Evolutionary conservation across 2,113 vertebrate genomes (phyloP).

Genomic region (Antechinus flavipes): DNA sequence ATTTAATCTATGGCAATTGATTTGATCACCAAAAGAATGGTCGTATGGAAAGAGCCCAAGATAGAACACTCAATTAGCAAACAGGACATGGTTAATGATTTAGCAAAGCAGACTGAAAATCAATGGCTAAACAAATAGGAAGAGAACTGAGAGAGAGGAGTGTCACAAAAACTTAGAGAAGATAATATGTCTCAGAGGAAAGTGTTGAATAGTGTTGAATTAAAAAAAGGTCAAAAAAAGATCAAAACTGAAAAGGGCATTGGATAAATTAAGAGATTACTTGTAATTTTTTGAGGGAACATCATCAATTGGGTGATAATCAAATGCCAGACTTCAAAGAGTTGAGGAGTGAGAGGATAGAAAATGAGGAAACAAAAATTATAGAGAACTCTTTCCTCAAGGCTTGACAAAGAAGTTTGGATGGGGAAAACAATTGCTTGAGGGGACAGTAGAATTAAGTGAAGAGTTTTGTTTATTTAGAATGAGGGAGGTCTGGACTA

Average conservation of each 20-base stretch:
- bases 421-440: background rate
- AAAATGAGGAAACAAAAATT: background rate
- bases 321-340: background rate
- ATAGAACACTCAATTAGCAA: background rate
- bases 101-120: background rate
- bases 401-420: background rate
- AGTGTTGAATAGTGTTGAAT: background rate
- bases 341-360: background rate
- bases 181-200: background rate
- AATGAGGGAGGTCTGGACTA: background rate
- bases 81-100: background rate
- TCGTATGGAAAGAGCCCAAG: background rate
- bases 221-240: background rate
- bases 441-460: background rate
- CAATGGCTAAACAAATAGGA: background rate
- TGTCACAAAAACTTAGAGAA: background rate
- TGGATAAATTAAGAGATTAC: background rate
- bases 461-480: background rate
- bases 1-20: background rate
- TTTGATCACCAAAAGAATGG: background rate
- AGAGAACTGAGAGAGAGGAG: background rate
- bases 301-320: background rate
- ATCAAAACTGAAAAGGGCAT: background rate
- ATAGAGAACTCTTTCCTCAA: background rate
- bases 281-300: background rate